Base-by-base conservation (phyloP, 2,797 vertebrate genomes). In the Tokudaia muenninki region DNA sequence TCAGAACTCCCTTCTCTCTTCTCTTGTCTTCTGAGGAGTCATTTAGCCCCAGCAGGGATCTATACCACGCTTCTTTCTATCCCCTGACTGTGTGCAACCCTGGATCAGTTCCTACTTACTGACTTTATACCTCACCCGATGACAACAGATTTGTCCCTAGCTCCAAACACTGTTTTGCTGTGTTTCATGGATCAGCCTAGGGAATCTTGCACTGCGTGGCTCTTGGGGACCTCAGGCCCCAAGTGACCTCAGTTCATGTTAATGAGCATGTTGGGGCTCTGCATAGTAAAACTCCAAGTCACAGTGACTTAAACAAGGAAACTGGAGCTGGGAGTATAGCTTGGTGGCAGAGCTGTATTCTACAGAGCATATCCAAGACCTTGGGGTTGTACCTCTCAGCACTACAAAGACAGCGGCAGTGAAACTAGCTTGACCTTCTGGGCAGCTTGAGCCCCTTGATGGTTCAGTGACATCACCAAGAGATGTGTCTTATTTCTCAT, bases 301-400 rank as follows among this genome's bases (percentile, higher is more conserved):
- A 37, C 41, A 61, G 80, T 61, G n/a, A 5, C 72, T 88, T 90
- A 92, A 89, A 31, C 86, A 84, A 63, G 61, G 84, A 94, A 70
- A 47, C 57, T 16, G 41, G 41, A 16, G 13, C 17, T 78, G 4
- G 24, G 37, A 34, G 34, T 67, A 12, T 41, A 67, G 52, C 0
- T 79, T 19, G 82, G 41, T 37, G 50, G 59, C 10, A 52, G 82
- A 72, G 34, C 5, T 47, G 29, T 65, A 34, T 29, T 5, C 24
- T 52, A 44, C 8, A 4, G 57, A 50, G 81, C 3, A 17, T 79
- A 3, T 65, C 14, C 12, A 50, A n/a, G 11, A 17, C 24, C 22
- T 34, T 22, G 7, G 24, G 50, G 37, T 72, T 50, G 41, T 41
- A 37, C 6, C 59, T 37, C 31, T 26, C 41, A 61, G 82, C 9